Percentiles rank a stretch among this genome's conserved stretches.
These are phyloP conservation scores for Grallaria varia DNA, from an alignment of 2,113 vertebrate species.

Conservation along the genomic window DNA sequence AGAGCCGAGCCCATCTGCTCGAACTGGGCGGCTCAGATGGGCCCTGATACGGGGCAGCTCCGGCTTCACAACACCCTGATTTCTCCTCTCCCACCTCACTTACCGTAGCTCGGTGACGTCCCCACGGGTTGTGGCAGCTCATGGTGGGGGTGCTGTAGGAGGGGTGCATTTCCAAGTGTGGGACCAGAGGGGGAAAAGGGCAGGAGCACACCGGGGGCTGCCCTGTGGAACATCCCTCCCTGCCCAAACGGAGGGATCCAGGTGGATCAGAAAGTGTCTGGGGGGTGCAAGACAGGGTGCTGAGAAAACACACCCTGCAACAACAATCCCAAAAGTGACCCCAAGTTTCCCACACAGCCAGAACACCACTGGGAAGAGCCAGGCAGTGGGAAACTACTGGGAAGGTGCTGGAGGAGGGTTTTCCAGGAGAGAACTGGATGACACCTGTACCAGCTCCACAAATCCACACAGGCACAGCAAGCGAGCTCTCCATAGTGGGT, in stretches of 20 bases:
- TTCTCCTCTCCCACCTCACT: not conserved
- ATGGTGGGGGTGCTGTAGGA: fast-evolving
- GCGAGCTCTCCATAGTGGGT: fast-evolving
- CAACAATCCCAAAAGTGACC: not conserved
- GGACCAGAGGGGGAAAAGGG: not conserved
- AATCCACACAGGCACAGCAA: fast-evolving
- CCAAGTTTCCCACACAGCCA: fast-evolving
- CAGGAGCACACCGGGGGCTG: fast-evolving
- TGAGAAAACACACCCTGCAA: not conserved
- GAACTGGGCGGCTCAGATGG: not conserved
- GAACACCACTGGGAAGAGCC: not conserved
- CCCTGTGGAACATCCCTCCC: not conserved
- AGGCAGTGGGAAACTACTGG: fast-evolving
- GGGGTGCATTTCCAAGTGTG: not conserved
- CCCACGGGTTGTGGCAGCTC: not conserved
- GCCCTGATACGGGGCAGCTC: not conserved
- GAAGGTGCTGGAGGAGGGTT: not conserved
- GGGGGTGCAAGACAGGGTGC: not conserved
- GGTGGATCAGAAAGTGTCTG: fast-evolving
- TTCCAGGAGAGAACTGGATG: not conserved
- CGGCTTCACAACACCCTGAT: not conserved
- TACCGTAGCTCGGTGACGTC: not conserved
- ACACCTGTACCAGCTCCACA: not conserved
- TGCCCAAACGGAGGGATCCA: fast-evolving
- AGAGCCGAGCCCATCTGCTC: not conserved